Percentiles rank a stretch among this genome's conserved stretches.
These are phyloP conservation scores for Oophaga pumilio DNA, from an alignment of 2,113 vertebrate species.

Conservation along the genomic window DNA sequence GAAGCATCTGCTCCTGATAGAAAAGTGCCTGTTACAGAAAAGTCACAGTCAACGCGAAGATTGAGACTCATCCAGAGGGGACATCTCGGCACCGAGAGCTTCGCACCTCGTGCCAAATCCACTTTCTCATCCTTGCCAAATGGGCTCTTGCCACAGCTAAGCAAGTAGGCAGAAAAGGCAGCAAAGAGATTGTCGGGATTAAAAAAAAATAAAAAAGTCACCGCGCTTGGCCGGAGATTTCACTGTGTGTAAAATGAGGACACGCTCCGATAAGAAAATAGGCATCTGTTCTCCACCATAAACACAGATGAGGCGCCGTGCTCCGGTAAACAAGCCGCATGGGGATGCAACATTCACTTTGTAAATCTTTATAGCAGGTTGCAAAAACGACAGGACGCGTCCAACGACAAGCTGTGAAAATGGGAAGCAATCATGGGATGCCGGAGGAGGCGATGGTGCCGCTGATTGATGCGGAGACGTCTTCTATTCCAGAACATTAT, in stretches of 20 bases:
- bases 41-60: not conserved
- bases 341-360: conserved; percentile 14
- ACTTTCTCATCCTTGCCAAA: conserved; percentile 1
- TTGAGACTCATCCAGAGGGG: conserved; percentile 10
- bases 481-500: not conserved
- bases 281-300: conserved; percentile 33
- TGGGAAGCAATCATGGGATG: conserved; percentile 27
- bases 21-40: not conserved
- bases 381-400: not conserved
- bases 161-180: not conserved
- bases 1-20: conserved; percentile 14
- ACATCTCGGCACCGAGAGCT: not conserved
- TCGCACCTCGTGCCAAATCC: conserved; percentile 14
- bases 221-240: conserved; percentile 8
- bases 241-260: conserved; percentile 24
- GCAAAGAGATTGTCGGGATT: not conserved
- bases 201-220: not conserved
- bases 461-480: conserved; percentile 9
- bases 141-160: not conserved
- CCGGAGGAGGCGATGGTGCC: not conserved
- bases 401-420: conserved; percentile 25
- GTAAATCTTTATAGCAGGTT: conserved; percentile 33
- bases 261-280: conserved; percentile 22
- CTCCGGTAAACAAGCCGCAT: not conserved
- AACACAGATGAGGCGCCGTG: conserved; percentile 9